Conservation (phyloP, 1,140 invertebrate genomes). For the Papilio aristodemus region DNA sequence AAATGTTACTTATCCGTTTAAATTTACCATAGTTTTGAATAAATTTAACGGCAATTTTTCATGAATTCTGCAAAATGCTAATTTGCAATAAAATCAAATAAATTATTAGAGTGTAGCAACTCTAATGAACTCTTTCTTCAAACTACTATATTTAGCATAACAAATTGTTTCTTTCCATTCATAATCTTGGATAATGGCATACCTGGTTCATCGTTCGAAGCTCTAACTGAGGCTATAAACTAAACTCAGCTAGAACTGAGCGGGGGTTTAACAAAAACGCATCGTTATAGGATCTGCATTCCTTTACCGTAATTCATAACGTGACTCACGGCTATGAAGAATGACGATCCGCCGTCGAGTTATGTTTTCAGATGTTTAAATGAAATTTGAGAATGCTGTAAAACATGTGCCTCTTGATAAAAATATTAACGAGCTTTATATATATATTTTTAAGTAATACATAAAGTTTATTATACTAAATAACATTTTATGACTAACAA, state of each 20-base stretch:
- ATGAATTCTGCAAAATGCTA: too few species aligned
- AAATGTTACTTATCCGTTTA: too few species aligned
- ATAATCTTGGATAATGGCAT: constrained; percentile 2
- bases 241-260: constrained; percentile 29
- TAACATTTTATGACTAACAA: neutral
- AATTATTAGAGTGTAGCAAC: too few species aligned
- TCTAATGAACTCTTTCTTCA: neutral
- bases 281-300: constrained; percentile 40
- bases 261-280: constrained; percentile 39
- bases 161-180: constrained; percentile 12
- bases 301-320: constrained; percentile 35
- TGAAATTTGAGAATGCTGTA: constrained; percentile 26
- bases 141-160: neutral
- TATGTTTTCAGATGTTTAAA: neutral
- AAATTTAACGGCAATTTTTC: too few species aligned
- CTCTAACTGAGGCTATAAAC: constrained; percentile 26
- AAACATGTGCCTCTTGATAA: neutral
- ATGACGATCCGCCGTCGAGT: neutral
- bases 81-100: too few species aligned
- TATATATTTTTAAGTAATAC: neutral
- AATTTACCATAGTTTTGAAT: too few species aligned
- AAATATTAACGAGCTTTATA: constrained; percentile 13
- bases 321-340: constrained; percentile 30
- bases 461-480: neutral
- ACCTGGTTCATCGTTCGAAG: constrained; percentile 26